Evolutionary conservation across 1,140 invertebrate genomes (phyloP), one percentile per base, ranked within the genome.

Genomic region (Linepithema humile): DNA sequence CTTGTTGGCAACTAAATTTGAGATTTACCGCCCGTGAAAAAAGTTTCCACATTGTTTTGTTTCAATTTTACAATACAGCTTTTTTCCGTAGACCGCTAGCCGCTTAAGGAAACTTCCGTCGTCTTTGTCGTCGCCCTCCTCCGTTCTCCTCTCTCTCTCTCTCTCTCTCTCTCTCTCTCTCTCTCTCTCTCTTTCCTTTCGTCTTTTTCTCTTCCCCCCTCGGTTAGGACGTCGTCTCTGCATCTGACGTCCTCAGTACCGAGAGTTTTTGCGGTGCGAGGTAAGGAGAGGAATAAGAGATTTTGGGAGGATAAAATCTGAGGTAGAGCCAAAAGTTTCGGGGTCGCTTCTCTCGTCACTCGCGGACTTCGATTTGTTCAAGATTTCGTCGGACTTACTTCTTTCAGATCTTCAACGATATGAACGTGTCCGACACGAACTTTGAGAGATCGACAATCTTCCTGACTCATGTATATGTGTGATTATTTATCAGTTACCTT

Each of bases 241-340:
- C 84, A 85, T 59, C 77, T 88, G 85, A 87, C 86, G 64, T 82
- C 48, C 77, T 43, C 70, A 57, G 48, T 29, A 55, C 35, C 20
- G 50, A 45, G 80, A 88, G 67, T 87, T 87, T 84, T 83, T 86
- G 72, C 88, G 60, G 57, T 9, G 50, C 69, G 84, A 89, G 62
- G 59, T 67, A 72, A 86, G 80, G 15, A 75, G 83, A 78, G 73
- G 84, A 88, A 74, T 85, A 88, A 87, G 50, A 88, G 87, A 88
- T 88, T 87, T 88, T 55, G 64, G 53, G n/a, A 55, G 73, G 84
- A 88, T 89, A 88, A 88, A 89, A 85, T 74, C 87, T 67, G 35
- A 74, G 67, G 29, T 43, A 67, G 53, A 67, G 29, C 17, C 75
- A 32, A 88, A 89, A 86, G 87, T 89, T 88, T 88, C 40, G 55